Base-by-base conservation (phyloP, 2,888 invertebrate species). In the Synanthedon vespiformis region DNA sequence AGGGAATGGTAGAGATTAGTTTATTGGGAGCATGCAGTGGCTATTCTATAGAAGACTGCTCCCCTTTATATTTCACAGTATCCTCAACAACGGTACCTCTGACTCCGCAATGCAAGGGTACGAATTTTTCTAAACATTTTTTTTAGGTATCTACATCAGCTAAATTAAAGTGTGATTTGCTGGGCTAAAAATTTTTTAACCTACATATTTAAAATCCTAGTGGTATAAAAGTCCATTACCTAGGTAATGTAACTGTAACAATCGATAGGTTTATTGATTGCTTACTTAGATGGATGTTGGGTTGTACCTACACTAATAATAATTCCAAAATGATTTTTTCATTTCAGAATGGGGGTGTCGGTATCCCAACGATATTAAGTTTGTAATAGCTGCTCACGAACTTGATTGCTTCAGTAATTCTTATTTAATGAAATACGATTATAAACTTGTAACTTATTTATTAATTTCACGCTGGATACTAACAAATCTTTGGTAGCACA, bases 61-160 rank as follows among this genome's bases (percentile, higher is more conserved):
- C 84, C 1, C 90, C 92, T 2, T 70, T 90, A 14, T 91, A 89
- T 60, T 56, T 92, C 40, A 90, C 91, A 0, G 82, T 92, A 1
- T 76, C 81, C 60, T 72, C 80, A 12, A 54, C 53, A 4, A 49
- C 53, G 10, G 47, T 55, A 8, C 57, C 60, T 2, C 6, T 40
- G 2, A 48, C 48, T 1, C 57, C 56, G 8, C 57, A 56, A 47
- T 61, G 60, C 52, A 57, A 53, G 56, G 60, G 60, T 61, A 51
- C 41, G 11, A 8, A 13, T 34, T 34, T 34, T 10, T 34, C 34
- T 34, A 34, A 52, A 11, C 18, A 51, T 4, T 13, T 44, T 44
- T 13, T 13, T 44, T 44, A 44, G 4, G 0, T 12, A 44, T 13
- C 4, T 44, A n/a, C n/a, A n/a, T n/a, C n/a, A n/a, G n/a, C 44